Evolutionary conservation across 2,888 invertebrate genomes (phyloP), one percentile per base, ranked within the genome.

Genomic region (Strigamia crassipes): DNA sequence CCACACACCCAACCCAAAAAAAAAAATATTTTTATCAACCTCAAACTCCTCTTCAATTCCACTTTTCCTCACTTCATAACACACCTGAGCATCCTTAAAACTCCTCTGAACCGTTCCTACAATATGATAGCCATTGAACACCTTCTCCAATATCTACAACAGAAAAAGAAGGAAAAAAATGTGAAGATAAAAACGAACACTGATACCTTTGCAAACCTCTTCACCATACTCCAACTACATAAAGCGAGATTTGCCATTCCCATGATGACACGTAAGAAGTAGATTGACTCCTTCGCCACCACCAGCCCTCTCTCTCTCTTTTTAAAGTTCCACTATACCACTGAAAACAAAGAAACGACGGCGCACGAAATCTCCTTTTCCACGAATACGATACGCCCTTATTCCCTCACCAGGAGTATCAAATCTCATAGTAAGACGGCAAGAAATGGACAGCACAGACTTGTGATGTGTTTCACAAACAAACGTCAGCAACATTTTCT

Each of bases 201-300:
- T 73, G 73, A 73, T 73, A 73, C 73, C 27, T 73, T 73, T 73
- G 73, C 73, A 73, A 73, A 73, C 73, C 73, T 73, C 73, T 66
- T 73, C 73, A 31, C 73, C 31, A 73, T 73, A 73, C 73, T 73
- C 73, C 73, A 73, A 73, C 73, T 73, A 73, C 73, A 73, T 73
- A 73, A 73, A 73, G 73, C 73, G 73, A 73, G 73, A 73, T 73
- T 73, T 73, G 73, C 73, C 73, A 73, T 73, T 73, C 73, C 73
- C 73, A 27, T n/a, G 73, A 73, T 73, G 73, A 73, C 73, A 73
- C 73, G 27, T 73, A 73, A 73, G 73, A 73, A 73, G 27, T 23
- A 73, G 73, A 73, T 73, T 73, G 73, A 73, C 73, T 73, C 73
- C 15, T 27, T 23, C 31, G 3, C 15, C 27, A 1, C 15, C 27